Base-by-base conservation (phyloP, 2,113 vertebrate genomes). In the Pterocles burchelli region DNA sequence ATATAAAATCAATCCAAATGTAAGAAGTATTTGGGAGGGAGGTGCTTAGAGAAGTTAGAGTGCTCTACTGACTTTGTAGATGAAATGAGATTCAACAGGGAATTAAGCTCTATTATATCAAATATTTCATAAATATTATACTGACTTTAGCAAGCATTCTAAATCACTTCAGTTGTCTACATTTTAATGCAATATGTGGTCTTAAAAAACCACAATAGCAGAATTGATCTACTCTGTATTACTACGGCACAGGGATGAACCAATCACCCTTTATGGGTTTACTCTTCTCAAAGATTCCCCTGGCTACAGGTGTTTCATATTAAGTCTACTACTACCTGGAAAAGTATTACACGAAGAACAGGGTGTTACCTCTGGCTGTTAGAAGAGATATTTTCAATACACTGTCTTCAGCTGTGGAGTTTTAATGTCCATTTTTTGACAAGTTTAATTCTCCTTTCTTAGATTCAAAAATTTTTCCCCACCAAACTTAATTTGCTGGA, bases 141-240 rank as follows among this genome's bases (percentile, higher is more conserved):
- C 21, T 61, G 45, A 59, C 11, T 83, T 90, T n/a, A 80, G 3
- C 29, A 88, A 85, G 5, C 17, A 73, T 70, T 76, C 17, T 57
- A 89, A 67, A 52, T 71, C 7, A 29, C 19, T 65, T 82, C 9
- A 61, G 11, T 73, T 68, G 13, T 89, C 25, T 57, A 61, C 22
- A 61, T 4, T 70, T 57, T 9, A 62, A 46, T 38, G 19, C 20
- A 68, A 36, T 31, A 11, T 0, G 0, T 45, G 2, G 3, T 26
- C 34, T 63, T 73, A 58, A 88, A 80, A 49, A 52, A n/a, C 0
- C 14, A 46, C 13, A 17, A 55, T 38, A 34, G 3, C 15, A 91
- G 45, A 70, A 80, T 41, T 73, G 3, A 6, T 58, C 3, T 66
- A 2, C 12, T 52, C 34, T 55, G 48, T 9, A 38, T 81, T 78